A percentile compares a stretch with the other conserved stretches of the same genome.
Evolutionary conservation across 2,797 vertebrate species (phyloP).

Genomic region (Myripristis murdjan): DNA sequence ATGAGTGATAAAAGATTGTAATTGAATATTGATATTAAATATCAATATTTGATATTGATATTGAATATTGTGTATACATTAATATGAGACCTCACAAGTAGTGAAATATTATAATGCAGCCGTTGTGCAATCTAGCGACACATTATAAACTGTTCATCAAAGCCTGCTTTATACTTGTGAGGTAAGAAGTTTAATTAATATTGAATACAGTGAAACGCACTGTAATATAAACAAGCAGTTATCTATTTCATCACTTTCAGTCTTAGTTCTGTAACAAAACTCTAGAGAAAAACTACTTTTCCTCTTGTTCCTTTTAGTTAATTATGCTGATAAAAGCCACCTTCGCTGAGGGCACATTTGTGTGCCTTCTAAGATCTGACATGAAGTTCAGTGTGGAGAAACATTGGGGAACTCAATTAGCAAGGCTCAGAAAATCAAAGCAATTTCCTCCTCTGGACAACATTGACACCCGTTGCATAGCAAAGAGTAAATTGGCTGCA

Average conservation of each 20-base stretch:
- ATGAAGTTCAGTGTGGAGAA: constrained; percentile 58
- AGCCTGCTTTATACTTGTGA: neutral
- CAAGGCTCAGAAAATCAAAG: constrained; percentile 70
- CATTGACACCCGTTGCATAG: constrained; percentile 68
- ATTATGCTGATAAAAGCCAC: constrained; percentile 60
- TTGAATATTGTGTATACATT: neutral
- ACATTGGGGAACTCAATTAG: constrained; percentile 72
- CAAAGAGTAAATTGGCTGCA: constrained; percentile 74
- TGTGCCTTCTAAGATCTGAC: constrained; percentile 50
- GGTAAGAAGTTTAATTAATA: neutral
- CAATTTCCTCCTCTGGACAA: constrained; percentile 69
- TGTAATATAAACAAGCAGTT: neutral
- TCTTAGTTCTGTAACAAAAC: constrained; percentile 29
- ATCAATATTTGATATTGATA: no score
- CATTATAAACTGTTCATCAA: neutral
- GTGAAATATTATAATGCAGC: neutral
- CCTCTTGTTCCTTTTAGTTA: constrained; percentile 43
- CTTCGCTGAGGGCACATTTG: constrained; percentile 47
- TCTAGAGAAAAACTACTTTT: constrained; percentile 21
- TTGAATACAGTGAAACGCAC: neutral
- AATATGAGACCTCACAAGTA: neutral
- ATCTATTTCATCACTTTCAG: constrained; percentile 34
- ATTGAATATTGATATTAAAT: neutral
- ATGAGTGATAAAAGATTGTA: neutral
- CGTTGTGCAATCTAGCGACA: constrained; percentile 1